phyloP scores from a whole-genome alignment of 2,888 invertebrate genomes.

The Eumerus sabulonum region DNA sequence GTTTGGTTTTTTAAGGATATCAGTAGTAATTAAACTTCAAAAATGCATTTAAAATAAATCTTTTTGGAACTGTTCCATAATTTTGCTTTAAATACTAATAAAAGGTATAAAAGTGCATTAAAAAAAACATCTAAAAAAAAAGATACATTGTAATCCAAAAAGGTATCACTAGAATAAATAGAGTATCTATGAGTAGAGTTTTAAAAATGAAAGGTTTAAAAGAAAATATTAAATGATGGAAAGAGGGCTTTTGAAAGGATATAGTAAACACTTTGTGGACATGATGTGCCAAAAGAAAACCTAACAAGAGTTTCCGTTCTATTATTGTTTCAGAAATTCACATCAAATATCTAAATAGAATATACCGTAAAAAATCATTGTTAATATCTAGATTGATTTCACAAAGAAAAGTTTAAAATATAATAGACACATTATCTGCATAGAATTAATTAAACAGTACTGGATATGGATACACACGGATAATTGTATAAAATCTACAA shows the following conservation, averaged over 20 bases:
- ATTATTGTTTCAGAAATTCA: background rate
- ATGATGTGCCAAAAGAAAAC: slow-evolving; percentile 7
- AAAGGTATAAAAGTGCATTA: background rate
- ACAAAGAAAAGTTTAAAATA: slow-evolving; percentile 16
- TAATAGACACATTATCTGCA: slow-evolving; percentile 36
- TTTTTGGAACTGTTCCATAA: background rate
- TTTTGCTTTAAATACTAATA: slow-evolving; percentile 8
- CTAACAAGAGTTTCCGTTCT: slow-evolving; percentile 5
- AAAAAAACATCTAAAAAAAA: background rate
- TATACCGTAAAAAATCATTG: too few species aligned
- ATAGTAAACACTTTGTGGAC: background rate
- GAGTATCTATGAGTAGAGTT: too few species aligned
- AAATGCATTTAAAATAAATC: too few species aligned
- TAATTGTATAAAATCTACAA: slow-evolving; percentile 51
- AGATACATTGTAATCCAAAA: too few species aligned
- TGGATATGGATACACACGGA: slow-evolving; percentile 36
- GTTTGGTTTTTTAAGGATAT: too few species aligned
- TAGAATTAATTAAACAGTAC: slow-evolving; percentile 23
- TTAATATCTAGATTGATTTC: slow-evolving; percentile 3
- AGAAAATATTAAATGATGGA: too few species aligned
- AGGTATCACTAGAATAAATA: too few species aligned
- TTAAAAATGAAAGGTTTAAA: too few species aligned
- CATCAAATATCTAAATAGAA: background rate
- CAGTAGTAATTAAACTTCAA: too few species aligned
- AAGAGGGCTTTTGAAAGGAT: too few species aligned